A percentile compares a stretch with the other conserved stretches of the same genome.
Evolutionary conservation across 2,113 vertebrate species (phyloP).

Genomic region (Morone chrysops): DNA sequence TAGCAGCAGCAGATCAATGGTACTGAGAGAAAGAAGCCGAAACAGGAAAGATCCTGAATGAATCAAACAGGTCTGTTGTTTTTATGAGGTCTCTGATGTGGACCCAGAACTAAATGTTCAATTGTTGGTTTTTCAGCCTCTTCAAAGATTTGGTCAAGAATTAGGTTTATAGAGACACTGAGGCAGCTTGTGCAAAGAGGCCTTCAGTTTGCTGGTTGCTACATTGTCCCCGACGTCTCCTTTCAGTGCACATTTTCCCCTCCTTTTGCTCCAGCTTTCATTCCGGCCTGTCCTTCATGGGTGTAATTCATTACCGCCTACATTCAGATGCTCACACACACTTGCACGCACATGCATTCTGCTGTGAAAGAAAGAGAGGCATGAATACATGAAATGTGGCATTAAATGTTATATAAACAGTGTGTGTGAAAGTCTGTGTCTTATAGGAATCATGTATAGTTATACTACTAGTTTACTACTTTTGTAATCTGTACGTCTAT

Average conservation of each 20-base stretch:
- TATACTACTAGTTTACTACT: neutral
- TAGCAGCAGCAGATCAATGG: slow-evolving; percentile 57
- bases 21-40: neutral
- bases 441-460: neutral
- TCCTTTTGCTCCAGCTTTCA: slow-evolving; percentile 19
- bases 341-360: neutral
- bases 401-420: neutral
- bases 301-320: slow-evolving; percentile 41
- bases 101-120: slow-evolving; percentile 49
- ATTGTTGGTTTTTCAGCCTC: slow-evolving; percentile 28
- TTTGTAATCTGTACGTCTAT: neutral
- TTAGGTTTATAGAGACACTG: slow-evolving; percentile 28
- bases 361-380: neutral
- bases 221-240: slow-evolving; percentile 41
- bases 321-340: slow-evolving; percentile 27
- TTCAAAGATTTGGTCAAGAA: slow-evolving; percentile 51
- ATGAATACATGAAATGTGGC: neutral
- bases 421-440: neutral
- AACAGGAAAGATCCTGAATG: slow-evolving; percentile 40
- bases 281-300: slow-evolving; percentile 15
- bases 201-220: slow-evolving; percentile 29
- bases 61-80: slow-evolving; percentile 51
- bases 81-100: slow-evolving; percentile 22
- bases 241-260: slow-evolving; percentile 27
- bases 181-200: slow-evolving; percentile 38